These are phyloP conservation scores for Pteropus alecto DNA, from an alignment of 2,113 vertebrate species.

Conservation along the genomic window DNA sequence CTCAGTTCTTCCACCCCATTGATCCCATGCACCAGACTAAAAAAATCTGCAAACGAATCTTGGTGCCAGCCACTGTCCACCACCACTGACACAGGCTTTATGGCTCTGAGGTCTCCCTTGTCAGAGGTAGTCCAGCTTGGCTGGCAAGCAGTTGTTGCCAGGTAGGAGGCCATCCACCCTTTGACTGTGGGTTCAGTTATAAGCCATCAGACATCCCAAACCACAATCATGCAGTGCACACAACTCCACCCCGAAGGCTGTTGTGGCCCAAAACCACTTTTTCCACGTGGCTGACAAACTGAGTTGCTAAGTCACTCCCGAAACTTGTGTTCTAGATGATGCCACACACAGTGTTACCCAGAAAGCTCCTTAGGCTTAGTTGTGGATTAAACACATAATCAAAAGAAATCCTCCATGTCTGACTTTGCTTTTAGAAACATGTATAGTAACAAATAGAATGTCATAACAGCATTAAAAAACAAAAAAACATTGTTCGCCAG, in stretches of 20 bases:
- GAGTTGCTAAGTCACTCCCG: conserved; percentile 42
- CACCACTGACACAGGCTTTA: accelerated
- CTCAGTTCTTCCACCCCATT: neutral
- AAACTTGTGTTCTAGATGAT: conserved; percentile 28
- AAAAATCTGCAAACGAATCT: neutral
- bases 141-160: neutral
- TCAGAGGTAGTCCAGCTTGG: neutral
- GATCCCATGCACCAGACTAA: neutral
- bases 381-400: conserved; percentile 37
- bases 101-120: neutral
- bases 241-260: conserved; percentile 66
- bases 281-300: conserved; percentile 69
- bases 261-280: conserved; percentile 69
- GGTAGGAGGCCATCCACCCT: conserved; percentile 16
- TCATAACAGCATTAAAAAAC: neutral
- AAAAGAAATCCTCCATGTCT: conserved; percentile 5
- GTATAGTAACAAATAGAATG: neutral
- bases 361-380: conserved; percentile 29
- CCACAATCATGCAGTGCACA: conserved; percentile 59
- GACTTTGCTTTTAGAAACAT: conserved; percentile 28
- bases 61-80: neutral
- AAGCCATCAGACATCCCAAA: conserved; percentile 64
- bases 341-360: conserved; percentile 67
- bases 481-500: neutral
- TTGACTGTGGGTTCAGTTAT: neutral